Evolutionary conservation across 1,140 invertebrate species (phyloP), one percentile per base, ranked within the genome.

Genomic region (Coenobita brevimanus): DNA sequence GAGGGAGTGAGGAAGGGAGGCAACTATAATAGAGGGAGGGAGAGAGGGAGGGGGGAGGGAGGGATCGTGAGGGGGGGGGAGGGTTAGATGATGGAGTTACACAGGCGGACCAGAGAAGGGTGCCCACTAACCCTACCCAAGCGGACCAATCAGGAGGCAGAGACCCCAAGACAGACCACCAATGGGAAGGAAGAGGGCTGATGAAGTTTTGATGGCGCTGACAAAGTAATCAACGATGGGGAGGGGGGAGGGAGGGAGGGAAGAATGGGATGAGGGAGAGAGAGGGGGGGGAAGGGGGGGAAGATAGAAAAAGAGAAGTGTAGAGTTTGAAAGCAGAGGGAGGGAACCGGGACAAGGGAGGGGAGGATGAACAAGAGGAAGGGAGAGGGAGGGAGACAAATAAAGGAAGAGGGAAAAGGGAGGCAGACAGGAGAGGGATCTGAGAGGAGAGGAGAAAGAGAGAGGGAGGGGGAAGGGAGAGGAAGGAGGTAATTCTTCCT

Each of bases 141-240:
- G 17, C 41, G 6, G 30, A 30, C 82, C 82, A 83, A 83, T 83
- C 67, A 41, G 1, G 17, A 24, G 43, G 1, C 67, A 27, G 57
- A 15, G 8, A 46, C 13, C 13, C 13, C 27, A 27, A 3, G 6
- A 27, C 24, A 24, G 67, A 71, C 67, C 0, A 17, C 82, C 82
- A 83, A 83, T 83, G 33, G 69, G 46, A 75, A 54, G 46, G 0
- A 27, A 27, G 4, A 50, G 21, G 4, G 10, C 33, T 83, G 67
- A 83, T 83, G 67, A 83, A 83, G 67, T 83, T 83, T 33, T 83
- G 82, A 71, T 73, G 67, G 41, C 57, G 27, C 82, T 83, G 82
- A 83, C 82, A 83, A 73, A 83, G 24, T 83, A 60, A 83, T 83
- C 82, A 54, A 36, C 69, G n/a, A n/a, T 54, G 60, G 27, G 60